Evolutionary conservation across 2,113 vertebrate species (phyloP).

Genomic region (Catharus fuscescens): DNA sequence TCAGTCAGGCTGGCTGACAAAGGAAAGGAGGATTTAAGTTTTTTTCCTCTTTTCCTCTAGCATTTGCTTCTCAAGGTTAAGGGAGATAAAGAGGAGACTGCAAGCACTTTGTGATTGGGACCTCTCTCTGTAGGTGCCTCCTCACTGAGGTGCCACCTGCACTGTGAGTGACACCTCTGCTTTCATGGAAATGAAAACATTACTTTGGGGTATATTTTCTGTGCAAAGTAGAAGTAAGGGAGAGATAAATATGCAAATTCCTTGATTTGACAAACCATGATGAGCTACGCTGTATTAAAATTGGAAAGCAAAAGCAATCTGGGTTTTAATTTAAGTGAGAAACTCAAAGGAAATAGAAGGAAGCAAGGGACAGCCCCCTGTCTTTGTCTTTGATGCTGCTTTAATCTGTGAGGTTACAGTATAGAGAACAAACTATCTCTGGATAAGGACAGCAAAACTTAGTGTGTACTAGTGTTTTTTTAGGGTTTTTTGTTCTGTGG

Average conservation of each 20-base stretch:
- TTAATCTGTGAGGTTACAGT: neutral
- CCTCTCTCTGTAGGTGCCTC: neutral
- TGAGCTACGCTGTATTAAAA: neutral
- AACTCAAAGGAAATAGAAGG: neutral
- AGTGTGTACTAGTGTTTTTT: neutral
- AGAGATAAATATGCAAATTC: neutral
- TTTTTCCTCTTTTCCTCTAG: neutral
- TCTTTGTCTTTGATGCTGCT: neutral
- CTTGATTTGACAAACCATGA: neutral
- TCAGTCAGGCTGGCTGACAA: slow-evolving; percentile 21
- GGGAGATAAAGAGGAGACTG: neutral
- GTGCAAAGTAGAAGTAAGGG: neutral
- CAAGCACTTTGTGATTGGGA: neutral
- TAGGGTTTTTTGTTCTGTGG: neutral
- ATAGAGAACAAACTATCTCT: neutral
- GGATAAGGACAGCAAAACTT: neutral
- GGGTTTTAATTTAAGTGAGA: neutral
- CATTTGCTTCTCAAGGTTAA: slow-evolving; percentile 47
- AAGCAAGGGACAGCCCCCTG: neutral
- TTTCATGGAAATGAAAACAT: neutral
- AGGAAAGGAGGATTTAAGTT: slow-evolving; percentile 9
- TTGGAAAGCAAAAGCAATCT: neutral
- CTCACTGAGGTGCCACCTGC: neutral
- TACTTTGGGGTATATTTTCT: neutral
- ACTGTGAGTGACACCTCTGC: too few relatives aligned